phyloP scores from a whole-genome alignment of 2,113 vertebrate genomes.

The Anoura caudifer region DNA sequence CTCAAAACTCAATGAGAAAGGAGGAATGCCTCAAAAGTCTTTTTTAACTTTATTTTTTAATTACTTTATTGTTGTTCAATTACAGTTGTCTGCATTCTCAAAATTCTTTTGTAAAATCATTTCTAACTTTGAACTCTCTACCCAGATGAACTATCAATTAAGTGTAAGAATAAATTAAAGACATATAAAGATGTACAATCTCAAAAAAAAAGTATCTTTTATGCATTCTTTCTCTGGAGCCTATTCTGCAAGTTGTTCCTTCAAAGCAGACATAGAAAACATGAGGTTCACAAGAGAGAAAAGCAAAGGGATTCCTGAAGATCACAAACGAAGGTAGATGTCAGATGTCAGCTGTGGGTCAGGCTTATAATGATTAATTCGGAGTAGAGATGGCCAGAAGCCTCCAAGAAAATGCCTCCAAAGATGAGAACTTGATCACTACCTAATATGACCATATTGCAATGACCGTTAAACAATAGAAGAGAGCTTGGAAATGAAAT shows the following conservation, averaged over 20 bases:
- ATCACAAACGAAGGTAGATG: neutral
- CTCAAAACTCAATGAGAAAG: neutral
- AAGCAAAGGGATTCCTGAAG: neutral
- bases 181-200: neutral
- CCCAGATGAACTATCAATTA: neutral
- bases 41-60: too few species aligned
- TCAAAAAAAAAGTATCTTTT: neutral
- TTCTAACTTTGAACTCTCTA: neutral
- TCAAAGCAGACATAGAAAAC: neutral
- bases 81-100: neutral
- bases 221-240: neutral
- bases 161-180: neutral
- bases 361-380: fast-evolving
- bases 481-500: neutral
- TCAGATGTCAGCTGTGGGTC: neutral
- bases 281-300: neutral
- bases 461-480: neutral
- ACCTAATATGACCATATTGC: neutral
- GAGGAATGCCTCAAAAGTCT: neutral
- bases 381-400: neutral
- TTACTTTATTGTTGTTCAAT: too few species aligned
- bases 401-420: neutral
- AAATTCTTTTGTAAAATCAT: neutral
- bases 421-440: neutral
- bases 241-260: neutral